Conservation (phyloP, 2,797 vertebrate species). For the Miichthys miiuy region DNA sequence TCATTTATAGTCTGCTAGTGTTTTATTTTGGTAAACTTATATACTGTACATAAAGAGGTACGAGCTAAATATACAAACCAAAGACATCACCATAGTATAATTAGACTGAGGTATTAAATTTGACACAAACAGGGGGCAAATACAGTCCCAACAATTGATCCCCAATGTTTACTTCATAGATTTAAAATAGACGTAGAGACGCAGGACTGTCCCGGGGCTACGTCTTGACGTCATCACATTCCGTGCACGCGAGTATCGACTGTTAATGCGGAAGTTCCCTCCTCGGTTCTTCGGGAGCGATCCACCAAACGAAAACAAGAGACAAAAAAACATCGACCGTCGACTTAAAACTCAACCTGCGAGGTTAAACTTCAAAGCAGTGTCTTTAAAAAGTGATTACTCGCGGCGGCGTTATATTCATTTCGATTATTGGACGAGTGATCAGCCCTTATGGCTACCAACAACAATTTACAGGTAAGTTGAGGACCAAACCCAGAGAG, state of each 20-base stretch:
- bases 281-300: slow-evolving; percentile 62
- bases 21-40: background rate
- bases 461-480: slow-evolving; percentile 89
- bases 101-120: background rate
- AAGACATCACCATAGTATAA: background rate
- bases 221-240: slow-evolving; percentile 79
- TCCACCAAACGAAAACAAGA: slow-evolving; percentile 75
- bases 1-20: background rate
- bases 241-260: slow-evolving; percentile 76
- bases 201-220: background rate
- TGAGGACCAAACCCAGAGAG: slow-evolving; percentile 40
- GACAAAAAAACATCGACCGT: slow-evolving; percentile 30
- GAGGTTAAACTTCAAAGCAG: background rate
- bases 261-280: slow-evolving; percentile 86
- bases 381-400: slow-evolving; percentile 13
- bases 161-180: no score
- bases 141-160: fast-evolving
- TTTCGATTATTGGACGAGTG: slow-evolving; percentile 46
- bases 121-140: background rate
- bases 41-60: background rate
- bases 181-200: background rate
- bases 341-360: background rate
- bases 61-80: background rate
- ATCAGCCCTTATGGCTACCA: slow-evolving; percentile 86
- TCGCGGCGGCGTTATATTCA: slow-evolving; percentile 28